Evolutionary conservation across 2,113 vertebrate genomes (phyloP).

Genomic region (Oophaga pumilio): DNA sequence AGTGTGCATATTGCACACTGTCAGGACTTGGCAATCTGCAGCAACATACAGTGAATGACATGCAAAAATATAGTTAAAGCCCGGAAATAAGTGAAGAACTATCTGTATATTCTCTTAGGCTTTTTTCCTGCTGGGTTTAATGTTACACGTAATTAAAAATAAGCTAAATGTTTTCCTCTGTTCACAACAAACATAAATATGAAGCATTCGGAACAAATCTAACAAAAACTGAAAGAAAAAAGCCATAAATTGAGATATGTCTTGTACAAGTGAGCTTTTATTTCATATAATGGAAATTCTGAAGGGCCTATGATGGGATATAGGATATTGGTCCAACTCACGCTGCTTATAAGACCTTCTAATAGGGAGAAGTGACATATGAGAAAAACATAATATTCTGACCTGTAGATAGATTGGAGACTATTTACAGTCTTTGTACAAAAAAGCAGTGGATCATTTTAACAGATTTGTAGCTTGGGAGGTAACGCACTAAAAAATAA

Average conservation of each 20-base stretch:
- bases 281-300: neutral
- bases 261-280: neutral
- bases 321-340: neutral
- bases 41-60: too few species aligned
- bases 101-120: neutral
- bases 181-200: neutral
- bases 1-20: too few species aligned
- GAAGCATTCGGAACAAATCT: neutral
- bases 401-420: neutral
- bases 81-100: neutral
- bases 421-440: neutral
- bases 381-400: neutral
- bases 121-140: constrained; percentile 5
- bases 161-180: neutral
- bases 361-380: neutral
- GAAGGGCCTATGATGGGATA: neutral
- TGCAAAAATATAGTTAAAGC: too few species aligned
- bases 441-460: neutral
- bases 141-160: neutral
- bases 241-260: neutral
- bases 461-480: constrained; percentile 4
- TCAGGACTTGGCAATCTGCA: too few species aligned
- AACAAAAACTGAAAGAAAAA: too few species aligned
- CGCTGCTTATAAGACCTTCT: neutral
- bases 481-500: constrained; percentile 9